Percentiles rank a stretch among this genome's conserved stretches.
Evolutionary conservation across 2,113 vertebrate species (phyloP).

Genomic region (Cynopterus brachyotis): DNA sequence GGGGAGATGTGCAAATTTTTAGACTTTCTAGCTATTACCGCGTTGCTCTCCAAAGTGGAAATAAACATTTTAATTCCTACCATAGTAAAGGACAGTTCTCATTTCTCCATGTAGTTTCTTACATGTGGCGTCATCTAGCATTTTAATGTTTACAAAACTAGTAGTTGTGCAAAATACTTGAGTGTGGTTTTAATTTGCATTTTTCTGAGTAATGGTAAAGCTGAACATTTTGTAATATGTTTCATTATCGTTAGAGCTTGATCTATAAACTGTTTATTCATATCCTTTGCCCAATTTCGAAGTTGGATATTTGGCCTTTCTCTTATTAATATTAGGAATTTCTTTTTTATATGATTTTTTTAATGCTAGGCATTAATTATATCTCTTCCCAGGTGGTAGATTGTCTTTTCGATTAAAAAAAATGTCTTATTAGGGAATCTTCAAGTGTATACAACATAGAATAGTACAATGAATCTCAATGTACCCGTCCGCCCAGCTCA

Average conservation of each 20-base stretch:
- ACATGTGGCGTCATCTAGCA: background rate
- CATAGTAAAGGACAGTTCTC: background rate
- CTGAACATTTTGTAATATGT: background rate
- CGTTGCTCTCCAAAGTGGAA: background rate
- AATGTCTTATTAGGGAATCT: background rate
- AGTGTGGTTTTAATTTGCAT: conserved; percentile 4
- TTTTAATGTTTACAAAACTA: conserved; percentile 29
- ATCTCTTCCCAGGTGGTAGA: background rate
- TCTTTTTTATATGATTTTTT: background rate
- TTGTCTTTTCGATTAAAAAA: background rate
- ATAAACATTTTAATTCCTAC: conserved; percentile 21
- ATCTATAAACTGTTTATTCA: background rate
- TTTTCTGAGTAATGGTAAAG: conserved; percentile 7
- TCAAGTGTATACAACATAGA: background rate
- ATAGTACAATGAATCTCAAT: background rate
- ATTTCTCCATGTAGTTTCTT: background rate
- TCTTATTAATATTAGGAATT: background rate
- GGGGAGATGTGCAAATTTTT: background rate
- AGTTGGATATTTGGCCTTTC: background rate
- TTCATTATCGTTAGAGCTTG: background rate
- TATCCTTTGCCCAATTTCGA: conserved; percentile 25
- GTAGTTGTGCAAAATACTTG: background rate
- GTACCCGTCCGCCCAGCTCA: background rate
- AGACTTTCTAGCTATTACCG: background rate
- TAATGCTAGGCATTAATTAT: background rate